Base-by-base conservation (phyloP, 2,113 vertebrate genomes). In the Brienomyrus brachyistius region DNA sequence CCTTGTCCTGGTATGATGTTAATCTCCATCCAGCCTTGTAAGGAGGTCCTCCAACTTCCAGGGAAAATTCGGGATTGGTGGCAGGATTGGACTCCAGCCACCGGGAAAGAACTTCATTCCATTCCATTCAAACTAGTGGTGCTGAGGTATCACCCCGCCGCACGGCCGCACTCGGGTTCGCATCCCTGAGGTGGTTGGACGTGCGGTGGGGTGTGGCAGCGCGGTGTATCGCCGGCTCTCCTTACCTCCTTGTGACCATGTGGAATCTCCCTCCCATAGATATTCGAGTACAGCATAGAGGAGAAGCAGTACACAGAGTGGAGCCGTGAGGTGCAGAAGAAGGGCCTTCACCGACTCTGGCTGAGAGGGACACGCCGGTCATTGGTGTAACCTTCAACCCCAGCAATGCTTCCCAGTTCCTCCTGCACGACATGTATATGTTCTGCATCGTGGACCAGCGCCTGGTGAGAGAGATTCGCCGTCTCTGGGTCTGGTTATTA, bases 361-460 rank as follows among this genome's bases (percentile, higher is more conserved):
- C 77, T 97, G 87, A 97, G 91, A 94, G 98, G 23, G 98, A 98
- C 94, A 96, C 97, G 0, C 98, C 97, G 13, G 93, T 99, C 93
- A 98, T 96, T 0, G 96, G 97, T 62, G 94, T 99, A 91, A 74
- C 95, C 92, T 99, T 98, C 94, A 96, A 96, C 91, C 96, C 96
- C n/a, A 93, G 91, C 87, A 96, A 96, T 86, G 93, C 96, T 0
- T 91, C 94, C 0, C 96, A 99, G 91, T 95, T 99, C 91, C 89
- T 99, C 15, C 94, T 99, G n/a, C 97, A 99, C 0, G 98, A 99
- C 91, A 51, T 62, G 11, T 97, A 97, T 95, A 97, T 99, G 97
- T 96, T 99, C 94, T 99, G 98, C 51, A 90, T 99, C 93, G 94
- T 99, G 0, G 98, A 99, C 94, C 97, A 98, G 94, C 97, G 95